Conservation (phyloP, 1,140 invertebrate species). For the Hyles vespertilio region DNA sequence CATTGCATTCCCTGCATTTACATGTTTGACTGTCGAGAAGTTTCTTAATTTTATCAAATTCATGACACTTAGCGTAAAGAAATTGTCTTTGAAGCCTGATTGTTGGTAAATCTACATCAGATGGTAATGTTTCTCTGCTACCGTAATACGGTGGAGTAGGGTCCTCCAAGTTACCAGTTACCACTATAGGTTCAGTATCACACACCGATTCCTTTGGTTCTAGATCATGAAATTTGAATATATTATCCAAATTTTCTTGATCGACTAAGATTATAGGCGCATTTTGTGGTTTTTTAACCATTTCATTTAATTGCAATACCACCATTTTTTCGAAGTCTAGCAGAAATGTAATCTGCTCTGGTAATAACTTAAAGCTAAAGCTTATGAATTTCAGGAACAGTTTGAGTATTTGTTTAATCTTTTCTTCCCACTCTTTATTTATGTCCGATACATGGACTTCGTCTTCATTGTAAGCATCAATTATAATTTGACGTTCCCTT, state of each 20-base stretch:
- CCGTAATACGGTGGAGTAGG: slow-evolving; percentile 41
- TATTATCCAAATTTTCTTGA: slow-evolving; percentile 32
- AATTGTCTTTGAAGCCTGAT: slow-evolving; percentile 49
- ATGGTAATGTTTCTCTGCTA: slow-evolving; percentile 54
- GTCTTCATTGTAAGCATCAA: slow-evolving; percentile 37
- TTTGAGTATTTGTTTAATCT: slow-evolving; percentile 53
- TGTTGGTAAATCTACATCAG: slow-evolving; percentile 48
- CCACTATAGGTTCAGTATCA: slow-evolving; percentile 41
- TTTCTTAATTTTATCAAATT: slow-evolving; percentile 52
- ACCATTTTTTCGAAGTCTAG: slow-evolving; percentile 62
- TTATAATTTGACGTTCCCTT: slow-evolving; percentile 39
- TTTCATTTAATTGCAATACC: slow-evolving; percentile 60
- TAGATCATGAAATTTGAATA: slow-evolving; percentile 41
- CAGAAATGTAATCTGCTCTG: slow-evolving; percentile 62
- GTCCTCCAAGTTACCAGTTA: slow-evolving; percentile 44
- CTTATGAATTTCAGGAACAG: slow-evolving; percentile 64
- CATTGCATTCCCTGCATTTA: slow-evolving; percentile 27
- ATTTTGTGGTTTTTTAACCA: slow-evolving; percentile 36
- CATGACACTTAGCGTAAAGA: slow-evolving; percentile 63
- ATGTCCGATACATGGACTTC: slow-evolving; percentile 39
- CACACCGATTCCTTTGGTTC: slow-evolving; percentile 24
- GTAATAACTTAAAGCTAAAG: slow-evolving; percentile 57
- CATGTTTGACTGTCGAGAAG: slow-evolving; percentile 45
- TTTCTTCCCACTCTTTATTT: slow-evolving; percentile 57
- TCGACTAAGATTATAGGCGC: slow-evolving; percentile 41